Evolutionary conservation across 1,140 invertebrate species (phyloP), one percentile per base, ranked within the genome.

Genomic region (Lamellibrachia luymesi): DNA sequence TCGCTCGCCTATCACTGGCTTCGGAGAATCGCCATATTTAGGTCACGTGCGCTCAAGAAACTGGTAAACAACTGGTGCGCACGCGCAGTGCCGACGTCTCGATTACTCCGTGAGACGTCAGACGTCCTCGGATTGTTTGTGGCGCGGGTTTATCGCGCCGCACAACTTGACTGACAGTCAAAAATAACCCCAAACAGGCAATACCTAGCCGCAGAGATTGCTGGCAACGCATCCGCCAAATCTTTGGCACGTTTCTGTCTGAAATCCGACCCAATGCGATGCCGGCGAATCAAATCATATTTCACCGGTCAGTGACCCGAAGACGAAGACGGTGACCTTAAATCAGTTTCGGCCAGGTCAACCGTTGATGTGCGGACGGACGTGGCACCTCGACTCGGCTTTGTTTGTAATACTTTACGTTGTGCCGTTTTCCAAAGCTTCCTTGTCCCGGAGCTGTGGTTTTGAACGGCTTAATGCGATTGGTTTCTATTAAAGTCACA

Each of bases 381-480:
- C 64, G 64, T 80, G 64, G 64, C 64, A 80, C 64, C 64, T 92
- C 92, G 27, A 52, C 13, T 51, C 92, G 50, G 51, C 92, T 22
- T 27, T 49, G 51, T 92, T 92, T 64, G 38, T 92, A 93, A 89
- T 90, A 49, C 49, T 90, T 93, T 92, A 51, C 50, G 7, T 51
- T 51, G 51, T 56, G 52, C 8, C 64, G 13, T 80, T 80, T 80
- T 17, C 64, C 25, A 10, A 22, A 10, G 25, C 64, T 80, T 80
- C 64, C 17, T 22, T 80, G 13, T 80, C 17, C 17, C 5, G 2
- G 64, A 80, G 2, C 13, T 80, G 52, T 80, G 64, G 64, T 22
- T 80, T 80, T 80, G 64, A 17, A 80, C 64, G 25, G 64, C 25
- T 38, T 38, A 38, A 38, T 38, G 1, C 17, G 64, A 80, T 80